Evolutionary conservation across 1,140 invertebrate genomes (phyloP).

Genomic region (Atta cephalotes): DNA sequence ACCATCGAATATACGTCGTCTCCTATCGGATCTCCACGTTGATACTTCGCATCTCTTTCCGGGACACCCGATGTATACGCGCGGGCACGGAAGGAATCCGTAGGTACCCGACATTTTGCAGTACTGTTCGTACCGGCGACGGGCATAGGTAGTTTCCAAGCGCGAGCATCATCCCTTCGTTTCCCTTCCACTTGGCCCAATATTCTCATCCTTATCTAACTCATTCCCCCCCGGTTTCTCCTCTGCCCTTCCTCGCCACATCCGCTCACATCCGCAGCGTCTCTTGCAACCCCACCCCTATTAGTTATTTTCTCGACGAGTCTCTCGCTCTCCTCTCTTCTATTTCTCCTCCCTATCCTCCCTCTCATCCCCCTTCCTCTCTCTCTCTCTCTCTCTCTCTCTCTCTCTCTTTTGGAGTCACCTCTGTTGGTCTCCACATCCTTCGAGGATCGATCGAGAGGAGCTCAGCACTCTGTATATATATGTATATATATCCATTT

Average conservation of each 20-base stretch:
- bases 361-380: slow-evolving; percentile 12
- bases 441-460: slow-evolving; percentile 65
- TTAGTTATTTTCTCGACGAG: slow-evolving; percentile 67
- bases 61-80: slow-evolving; percentile 50
- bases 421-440: slow-evolving; percentile 67
- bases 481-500: slow-evolving; percentile 57
- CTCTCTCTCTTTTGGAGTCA: slow-evolving; percentile 64
- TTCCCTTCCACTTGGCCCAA: slow-evolving; percentile 63
- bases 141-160: slow-evolving; percentile 59
- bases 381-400: slow-evolving; percentile 22
- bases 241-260: slow-evolving; percentile 45
- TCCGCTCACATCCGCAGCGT: slow-evolving; percentile 61
- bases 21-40: too few species aligned
- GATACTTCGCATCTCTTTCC: slow-evolving; percentile 15
- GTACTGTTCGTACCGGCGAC: slow-evolving; percentile 62
- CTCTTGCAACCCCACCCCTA: slow-evolving; percentile 68
- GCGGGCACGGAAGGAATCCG: slow-evolving; percentile 55
- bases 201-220: slow-evolving; percentile 71
- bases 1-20: background rate
- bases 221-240: slow-evolving; percentile 40
- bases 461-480: slow-evolving; percentile 63
- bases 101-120: slow-evolving; percentile 67
- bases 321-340: slow-evolving; percentile 58
- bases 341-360: slow-evolving; percentile 48
- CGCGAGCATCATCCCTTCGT: slow-evolving; percentile 62